phyloP scores from a whole-genome alignment of 2,113 vertebrate species.

The Balaenoptera acutorostrata region DNA sequence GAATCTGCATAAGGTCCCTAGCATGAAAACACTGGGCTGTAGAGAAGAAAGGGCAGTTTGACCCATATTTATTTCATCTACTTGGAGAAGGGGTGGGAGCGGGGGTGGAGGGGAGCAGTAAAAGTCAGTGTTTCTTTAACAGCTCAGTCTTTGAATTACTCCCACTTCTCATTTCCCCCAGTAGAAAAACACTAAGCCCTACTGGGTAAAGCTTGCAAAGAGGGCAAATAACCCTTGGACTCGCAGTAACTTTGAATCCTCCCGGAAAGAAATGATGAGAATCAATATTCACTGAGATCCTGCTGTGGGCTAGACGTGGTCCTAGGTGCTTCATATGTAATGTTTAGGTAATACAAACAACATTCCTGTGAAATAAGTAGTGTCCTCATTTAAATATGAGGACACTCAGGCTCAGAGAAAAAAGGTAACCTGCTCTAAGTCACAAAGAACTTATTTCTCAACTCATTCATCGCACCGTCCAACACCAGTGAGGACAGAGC shows the following conservation, averaged over 20 bases:
- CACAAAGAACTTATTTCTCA: not conserved
- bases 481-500: not conserved
- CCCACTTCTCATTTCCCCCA: not conserved
- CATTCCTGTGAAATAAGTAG: not conserved
- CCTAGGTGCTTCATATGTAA: not conserved
- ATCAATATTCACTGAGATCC: not conserved
- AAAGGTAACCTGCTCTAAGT: not conserved
- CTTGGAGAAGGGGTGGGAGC: not conserved
- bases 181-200: not conserved
- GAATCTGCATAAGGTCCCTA: not conserved
- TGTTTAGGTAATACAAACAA: not conserved
- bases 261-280: not conserved
- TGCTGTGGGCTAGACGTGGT: not conserved
- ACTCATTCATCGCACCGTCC: not conserved
- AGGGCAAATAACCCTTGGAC: not conserved
- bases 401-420: not conserved
- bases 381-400: not conserved
- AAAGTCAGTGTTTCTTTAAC: slow-evolving; percentile 13
- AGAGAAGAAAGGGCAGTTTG: not conserved
- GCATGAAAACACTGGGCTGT: not conserved
- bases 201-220: not conserved
- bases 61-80: not conserved
- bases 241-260: not conserved
- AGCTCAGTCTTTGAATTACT: not conserved
- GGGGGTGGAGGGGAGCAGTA: not conserved